These are phyloP conservation scores for Balanococcus diminutus DNA, from an alignment of 2,888 invertebrate genomes.

Conservation along the genomic window DNA sequence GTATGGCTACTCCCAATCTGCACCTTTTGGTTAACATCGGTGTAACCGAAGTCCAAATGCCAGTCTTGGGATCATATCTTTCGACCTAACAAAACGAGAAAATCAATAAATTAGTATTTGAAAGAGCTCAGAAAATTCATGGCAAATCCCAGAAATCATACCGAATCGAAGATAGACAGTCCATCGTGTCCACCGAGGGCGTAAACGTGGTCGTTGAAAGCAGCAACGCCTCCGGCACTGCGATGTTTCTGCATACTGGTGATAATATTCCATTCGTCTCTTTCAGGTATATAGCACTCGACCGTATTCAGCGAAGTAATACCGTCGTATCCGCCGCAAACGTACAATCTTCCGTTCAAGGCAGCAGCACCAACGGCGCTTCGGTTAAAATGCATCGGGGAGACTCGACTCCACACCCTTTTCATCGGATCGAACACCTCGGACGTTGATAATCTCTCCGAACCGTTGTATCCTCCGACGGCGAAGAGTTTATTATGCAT, in stretches of 20 bases:
- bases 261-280: slow-evolving; percentile 75
- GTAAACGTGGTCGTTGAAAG: slow-evolving; percentile 75
- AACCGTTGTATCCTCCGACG: slow-evolving; percentile 85
- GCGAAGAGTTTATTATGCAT: slow-evolving; percentile 78
- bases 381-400: slow-evolving; percentile 79
- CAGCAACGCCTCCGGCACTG: slow-evolving; percentile 75
- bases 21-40: slow-evolving; percentile 83
- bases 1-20: slow-evolving; percentile 79
- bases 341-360: slow-evolving; percentile 78
- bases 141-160: slow-evolving; percentile 59
- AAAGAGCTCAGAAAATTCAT: too few relatives aligned
- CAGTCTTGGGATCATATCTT: slow-evolving; percentile 75
- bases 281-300: slow-evolving; percentile 78
- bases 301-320: slow-evolving; percentile 81
- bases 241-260: slow-evolving; percentile 75
- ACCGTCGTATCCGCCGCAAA: slow-evolving; percentile 85
- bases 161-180: slow-evolving; percentile 83
- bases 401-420: slow-evolving; percentile 77
- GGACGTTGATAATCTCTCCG: slow-evolving; percentile 79
- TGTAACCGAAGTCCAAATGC: slow-evolving; percentile 75
- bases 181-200: slow-evolving; percentile 89
- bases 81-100: slow-evolving; percentile 66
- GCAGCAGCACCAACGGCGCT: slow-evolving; percentile 83
- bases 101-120: neutral
- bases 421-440: slow-evolving; percentile 80